A percentile compares a stretch with the other conserved stretches of the same genome.
These are phyloP conservation scores for Candidula unifasciata DNA, from an alignment of 2,888 invertebrate genomes.

Conservation along the genomic window DNA sequence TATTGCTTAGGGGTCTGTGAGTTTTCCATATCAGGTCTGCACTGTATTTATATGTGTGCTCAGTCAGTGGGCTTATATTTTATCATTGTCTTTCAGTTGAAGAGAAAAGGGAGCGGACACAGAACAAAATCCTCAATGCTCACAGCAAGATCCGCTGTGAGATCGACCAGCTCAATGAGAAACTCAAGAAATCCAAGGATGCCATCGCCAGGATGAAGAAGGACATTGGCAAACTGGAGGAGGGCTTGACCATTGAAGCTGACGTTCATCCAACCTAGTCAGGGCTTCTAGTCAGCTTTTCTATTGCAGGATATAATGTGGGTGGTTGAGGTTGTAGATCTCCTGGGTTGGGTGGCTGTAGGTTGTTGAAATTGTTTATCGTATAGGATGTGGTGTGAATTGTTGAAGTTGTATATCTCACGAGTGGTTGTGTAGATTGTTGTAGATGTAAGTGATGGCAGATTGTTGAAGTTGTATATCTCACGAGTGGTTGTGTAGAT, in stretches of 20 bases:
- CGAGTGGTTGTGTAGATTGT: too few species aligned
- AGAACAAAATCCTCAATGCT: constrained; percentile 87
- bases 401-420: too few species aligned
- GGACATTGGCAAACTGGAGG: constrained; percentile 89
- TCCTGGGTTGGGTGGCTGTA: too few species aligned
- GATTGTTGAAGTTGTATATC: too few species aligned
- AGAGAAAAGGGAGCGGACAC: constrained; percentile 84
- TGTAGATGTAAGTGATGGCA: too few species aligned
- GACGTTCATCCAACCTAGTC: constrained; percentile 56
- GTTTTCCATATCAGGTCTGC: background rate
- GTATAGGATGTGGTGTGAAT: too few species aligned
- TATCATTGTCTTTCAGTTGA: constrained; percentile 85
- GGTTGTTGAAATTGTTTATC: too few species aligned
- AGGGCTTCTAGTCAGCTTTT: too few species aligned
- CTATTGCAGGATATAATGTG: too few species aligned
- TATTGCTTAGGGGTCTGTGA: background rate
- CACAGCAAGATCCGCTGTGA: constrained; percentile 82
- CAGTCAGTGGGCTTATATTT: background rate
- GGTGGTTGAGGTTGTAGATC: too few species aligned
- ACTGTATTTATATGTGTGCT: too few species aligned
- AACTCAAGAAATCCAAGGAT: constrained; percentile 76
- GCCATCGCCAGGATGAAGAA: constrained; percentile 82
- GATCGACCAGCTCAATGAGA: constrained; percentile 76
- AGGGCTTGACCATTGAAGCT: constrained; percentile 54
- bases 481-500: too few species aligned